Evolutionary conservation across 2,113 vertebrate species (phyloP), one percentile per base, ranked within the genome.

Genomic region (Pipa parva): DNA sequence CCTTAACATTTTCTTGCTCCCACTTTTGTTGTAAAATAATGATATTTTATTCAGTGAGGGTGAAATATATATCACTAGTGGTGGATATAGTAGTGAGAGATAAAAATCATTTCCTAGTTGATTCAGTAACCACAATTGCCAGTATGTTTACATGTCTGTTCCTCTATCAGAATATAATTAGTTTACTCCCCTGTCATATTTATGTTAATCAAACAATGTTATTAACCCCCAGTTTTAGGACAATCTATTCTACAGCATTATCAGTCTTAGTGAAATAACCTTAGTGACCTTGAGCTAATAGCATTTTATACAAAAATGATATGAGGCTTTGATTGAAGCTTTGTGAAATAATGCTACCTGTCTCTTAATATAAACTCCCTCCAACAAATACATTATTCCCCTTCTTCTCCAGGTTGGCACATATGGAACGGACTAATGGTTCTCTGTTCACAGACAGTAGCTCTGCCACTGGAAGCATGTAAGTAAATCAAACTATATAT

Each of bases 401-500:
- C n/a, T 8, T 75, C 63, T 63, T 21, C 78, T 80, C 69, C 76
- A 99, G 97, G 77, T 85, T 98, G 15, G 97, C 97, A 0, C 97
- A 97, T 75, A 95, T 97, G 95, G 97, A 99, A 68, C 90, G 86
- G 63, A 96, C 91, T 36, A 97, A 97, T 1, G 97, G 97, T 22
- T 97, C 95, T 55, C 84, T 99, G 76, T 92, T 95, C 59, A 96
- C 93, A 1, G 97, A 98, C 77, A 95, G 93, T 75, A 97, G 94
- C 79, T 99, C 95, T 5, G 94, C 92, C 59, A 97, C 94, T 2
- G 95, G 93, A 82, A 99, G 94, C n/a, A 90, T 97, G 97, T 98
- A 89, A 93, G 95, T 95, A 79, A 39, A 71, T 78, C n/a, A n/a
- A n/a, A n/a, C n/a, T n/a, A n/a, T n/a, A n/a, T n/a, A n/a, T n/a